Evolutionary conservation across 2,113 vertebrate species (phyloP).

Genomic region (Entomyzon cyanotis): DNA sequence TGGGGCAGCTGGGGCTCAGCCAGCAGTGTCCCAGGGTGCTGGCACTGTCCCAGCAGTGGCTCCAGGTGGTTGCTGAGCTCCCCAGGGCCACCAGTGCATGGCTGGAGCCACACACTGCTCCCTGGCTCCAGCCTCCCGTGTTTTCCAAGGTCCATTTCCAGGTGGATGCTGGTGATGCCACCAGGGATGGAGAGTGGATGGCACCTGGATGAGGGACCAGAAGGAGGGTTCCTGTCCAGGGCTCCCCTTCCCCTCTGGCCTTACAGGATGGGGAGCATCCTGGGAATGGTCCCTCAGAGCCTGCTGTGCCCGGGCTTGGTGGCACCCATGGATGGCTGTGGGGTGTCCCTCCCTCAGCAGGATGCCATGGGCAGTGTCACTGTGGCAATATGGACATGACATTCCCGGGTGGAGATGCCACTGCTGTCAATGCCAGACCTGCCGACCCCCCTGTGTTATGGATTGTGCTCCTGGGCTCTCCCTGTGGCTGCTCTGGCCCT

Average conservation of each 20-base stretch:
- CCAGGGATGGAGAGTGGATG: not conserved
- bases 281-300: not conserved
- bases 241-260: too few species aligned
- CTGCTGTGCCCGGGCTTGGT: not conserved
- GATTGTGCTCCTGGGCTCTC: not conserved
- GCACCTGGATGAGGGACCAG: not conserved
- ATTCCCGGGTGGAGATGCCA: too few species aligned
- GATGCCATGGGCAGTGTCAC: not conserved
- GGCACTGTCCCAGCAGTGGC: not conserved
- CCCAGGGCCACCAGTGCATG: not conserved
- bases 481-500: not conserved
- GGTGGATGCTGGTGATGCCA: not conserved
- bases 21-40: not conserved
- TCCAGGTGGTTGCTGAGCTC: not conserved
- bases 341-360: not conserved
- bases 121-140: not conserved
- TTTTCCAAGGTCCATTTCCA: not conserved
- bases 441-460: too few species aligned
- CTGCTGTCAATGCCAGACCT: not conserved
- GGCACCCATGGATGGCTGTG: fast-evolving
- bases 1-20: not conserved
- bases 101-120: fast-evolving
- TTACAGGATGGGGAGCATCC: not conserved
- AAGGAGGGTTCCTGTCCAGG: not conserved
- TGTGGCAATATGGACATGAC: not conserved